A percentile compares a stretch with the other conserved stretches of the same genome.
These are phyloP conservation scores for Pedicia rivosa DNA, from an alignment of 2,888 invertebrate genomes.

Conservation along the genomic window DNA sequence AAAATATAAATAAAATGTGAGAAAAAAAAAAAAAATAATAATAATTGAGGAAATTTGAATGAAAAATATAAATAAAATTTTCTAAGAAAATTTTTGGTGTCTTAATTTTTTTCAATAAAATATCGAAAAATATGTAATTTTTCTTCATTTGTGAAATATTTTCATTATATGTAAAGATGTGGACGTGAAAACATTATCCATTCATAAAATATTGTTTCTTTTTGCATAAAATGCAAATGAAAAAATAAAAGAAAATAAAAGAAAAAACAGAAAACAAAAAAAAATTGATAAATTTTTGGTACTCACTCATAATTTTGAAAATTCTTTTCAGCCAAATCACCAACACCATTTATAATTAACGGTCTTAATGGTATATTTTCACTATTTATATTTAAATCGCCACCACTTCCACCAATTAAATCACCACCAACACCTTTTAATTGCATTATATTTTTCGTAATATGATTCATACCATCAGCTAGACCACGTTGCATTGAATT, in stretches of 20 bases:
- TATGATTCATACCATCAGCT: slow-evolving; percentile 28
- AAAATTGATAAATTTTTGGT: not conserved
- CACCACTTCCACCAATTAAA: not conserved
- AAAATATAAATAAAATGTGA: too few relatives aligned
- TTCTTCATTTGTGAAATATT: too few relatives aligned
- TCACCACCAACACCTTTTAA: slow-evolving; percentile 16
- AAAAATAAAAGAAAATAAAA: slow-evolving; percentile 16
- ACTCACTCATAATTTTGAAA: not conserved
- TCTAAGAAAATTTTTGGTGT: too few relatives aligned
- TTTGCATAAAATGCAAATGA: slow-evolving; percentile 7
- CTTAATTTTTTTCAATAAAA: too few relatives aligned
- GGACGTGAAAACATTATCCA: too few relatives aligned
- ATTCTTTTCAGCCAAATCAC: slow-evolving; percentile 1
- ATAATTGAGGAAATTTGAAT: too few relatives aligned
- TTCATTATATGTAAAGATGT: too few relatives aligned
- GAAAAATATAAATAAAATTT: too few relatives aligned
- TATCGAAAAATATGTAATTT: too few relatives aligned
- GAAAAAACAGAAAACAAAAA: slow-evolving; percentile 3
- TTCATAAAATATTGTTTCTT: too few relatives aligned
- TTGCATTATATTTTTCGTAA: slow-evolving; percentile 27
- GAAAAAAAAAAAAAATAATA: too few relatives aligned
- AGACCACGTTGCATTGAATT: slow-evolving; percentile 21
- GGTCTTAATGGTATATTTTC: slow-evolving; percentile 62
- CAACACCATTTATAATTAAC: slow-evolving; percentile 45
- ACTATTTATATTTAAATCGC: slow-evolving; percentile 10